Percentiles rank a stretch among this genome's conserved stretches.
These are phyloP conservation scores for Tinea pellionella DNA, from an alignment of 2,888 invertebrate species.

Conservation along the genomic window DNA sequence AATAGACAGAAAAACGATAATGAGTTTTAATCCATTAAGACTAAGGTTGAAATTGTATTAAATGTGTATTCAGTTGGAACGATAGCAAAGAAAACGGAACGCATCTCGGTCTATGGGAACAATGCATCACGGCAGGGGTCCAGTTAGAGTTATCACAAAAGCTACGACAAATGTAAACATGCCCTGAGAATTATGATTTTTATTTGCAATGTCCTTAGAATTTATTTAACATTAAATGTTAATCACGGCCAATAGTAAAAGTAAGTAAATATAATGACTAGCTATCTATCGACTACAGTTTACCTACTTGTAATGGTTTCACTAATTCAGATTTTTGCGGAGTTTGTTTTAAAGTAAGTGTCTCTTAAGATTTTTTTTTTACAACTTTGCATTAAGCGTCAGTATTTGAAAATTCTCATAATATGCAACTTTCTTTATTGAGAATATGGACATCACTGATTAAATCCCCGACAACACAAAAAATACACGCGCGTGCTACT, in stretches of 20 bases:
- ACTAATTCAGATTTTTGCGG: background rate
- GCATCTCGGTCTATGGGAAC: conserved; percentile 10
- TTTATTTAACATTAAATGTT: background rate
- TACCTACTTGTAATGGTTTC: background rate
- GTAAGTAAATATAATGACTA: conserved; percentile 2
- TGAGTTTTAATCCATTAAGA: background rate
- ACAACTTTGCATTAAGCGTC: background rate
- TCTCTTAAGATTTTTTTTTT: background rate
- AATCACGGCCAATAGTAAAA: conserved; percentile 11
- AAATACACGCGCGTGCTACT: too few species aligned
- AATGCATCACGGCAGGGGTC: conserved; percentile 13
- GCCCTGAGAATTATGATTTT: conserved; percentile 8
- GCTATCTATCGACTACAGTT: background rate
- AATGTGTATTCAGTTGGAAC: background rate
- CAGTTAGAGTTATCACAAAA: conserved; percentile 9
- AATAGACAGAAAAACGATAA: background rate
- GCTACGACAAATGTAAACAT: conserved; percentile 12
- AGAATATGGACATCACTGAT: too few species aligned
- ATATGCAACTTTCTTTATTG: background rate
- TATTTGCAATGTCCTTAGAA: conserved; percentile 7
- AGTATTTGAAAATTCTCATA: background rate
- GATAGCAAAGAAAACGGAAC: conserved; percentile 10
- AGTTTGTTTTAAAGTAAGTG: background rate
- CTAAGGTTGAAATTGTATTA: background rate
- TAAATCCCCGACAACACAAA: too few species aligned